A percentile compares a stretch with the other conserved stretches of the same genome.
Evolutionary conservation across 1,140 invertebrate genomes (phyloP).

Genomic region (Anoplophora glabripennis): DNA sequence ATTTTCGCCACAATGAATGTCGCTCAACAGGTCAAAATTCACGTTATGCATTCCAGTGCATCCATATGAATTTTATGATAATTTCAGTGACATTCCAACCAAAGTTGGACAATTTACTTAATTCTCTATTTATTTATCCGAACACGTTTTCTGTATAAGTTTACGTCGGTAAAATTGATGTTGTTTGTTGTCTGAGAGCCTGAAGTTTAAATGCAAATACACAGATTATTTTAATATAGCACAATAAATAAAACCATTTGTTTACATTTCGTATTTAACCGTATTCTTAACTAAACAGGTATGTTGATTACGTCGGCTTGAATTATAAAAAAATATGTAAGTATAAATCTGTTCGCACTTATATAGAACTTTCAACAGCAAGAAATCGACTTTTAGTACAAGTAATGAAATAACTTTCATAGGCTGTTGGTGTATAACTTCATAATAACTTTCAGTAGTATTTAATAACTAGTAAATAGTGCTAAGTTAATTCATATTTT

Average conservation of each 20-base stretch:
- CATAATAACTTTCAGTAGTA: too few species aligned
- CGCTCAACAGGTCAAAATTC: constrained; percentile 16
- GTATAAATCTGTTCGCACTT: too few species aligned
- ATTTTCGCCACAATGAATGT: too few species aligned
- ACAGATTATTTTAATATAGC: constrained; percentile 14
- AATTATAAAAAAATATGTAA: too few species aligned
- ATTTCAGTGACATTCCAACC: constrained; percentile 7
- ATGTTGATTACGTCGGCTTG: constrained; percentile 17
- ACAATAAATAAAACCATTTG: constrained; percentile 21
- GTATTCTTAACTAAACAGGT: constrained; percentile 8
- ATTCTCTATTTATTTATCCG: constrained; percentile 20
- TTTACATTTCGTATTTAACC: constrained; percentile 18
- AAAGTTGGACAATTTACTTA: constrained; percentile 16
- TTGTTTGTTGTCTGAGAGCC: constrained; percentile 22
- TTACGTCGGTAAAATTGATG: neutral
- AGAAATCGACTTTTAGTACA: too few species aligned
- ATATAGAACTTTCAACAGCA: too few species aligned
- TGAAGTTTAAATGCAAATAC: constrained; percentile 19
- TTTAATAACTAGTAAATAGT: too few species aligned
- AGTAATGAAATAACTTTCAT: too few species aligned
- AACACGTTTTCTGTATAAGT: constrained; percentile 16
- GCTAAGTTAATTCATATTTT: too few species aligned
- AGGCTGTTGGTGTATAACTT: too few species aligned
- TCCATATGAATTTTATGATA: constrained; percentile 22
- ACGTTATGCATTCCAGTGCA: constrained; percentile 24